These are phyloP conservation scores for Alligator sinensis DNA, from an alignment of 2,113 vertebrate species.

Conservation along the genomic window DNA sequence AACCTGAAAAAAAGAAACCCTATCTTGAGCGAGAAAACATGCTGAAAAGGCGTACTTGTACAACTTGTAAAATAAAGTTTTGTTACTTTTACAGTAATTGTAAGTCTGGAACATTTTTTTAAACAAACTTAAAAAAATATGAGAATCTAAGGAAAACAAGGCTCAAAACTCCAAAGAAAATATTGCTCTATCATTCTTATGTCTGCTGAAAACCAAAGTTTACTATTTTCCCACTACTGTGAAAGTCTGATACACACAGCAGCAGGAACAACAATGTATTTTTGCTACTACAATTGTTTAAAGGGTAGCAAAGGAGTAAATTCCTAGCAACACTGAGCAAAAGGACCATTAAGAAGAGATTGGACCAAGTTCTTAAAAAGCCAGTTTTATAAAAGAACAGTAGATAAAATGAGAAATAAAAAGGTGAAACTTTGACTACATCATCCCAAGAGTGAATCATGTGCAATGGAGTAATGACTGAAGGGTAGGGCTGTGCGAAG, in stretches of 20 bases:
- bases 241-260: not conserved
- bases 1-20: slow-evolving; percentile 84
- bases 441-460: too few relatives aligned
- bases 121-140: slow-evolving; percentile 60
- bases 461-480: too few relatives aligned
- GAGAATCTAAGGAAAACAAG: not conserved
- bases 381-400: not conserved
- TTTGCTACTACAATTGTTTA: not conserved
- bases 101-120: slow-evolving; percentile 58
- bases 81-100: slow-evolving; percentile 65
- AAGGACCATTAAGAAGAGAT: not conserved
- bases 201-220: not conserved
- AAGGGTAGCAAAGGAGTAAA: not conserved
- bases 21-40: slow-evolving; percentile 82
- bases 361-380: not conserved
- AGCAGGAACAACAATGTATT: not conserved
- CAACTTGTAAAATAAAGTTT: slow-evolving; percentile 71
- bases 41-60: slow-evolving; percentile 79
- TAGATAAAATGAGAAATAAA: too few relatives aligned
- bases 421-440: too few relatives aligned
- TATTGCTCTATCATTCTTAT: not conserved
- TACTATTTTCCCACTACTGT: not conserved
- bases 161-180: not conserved
- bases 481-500: too few relatives aligned
- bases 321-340: not conserved